Evolutionary conservation across 30 jellyfish, hydroid and myxozoan genomes (phyloP).

Genomic region (Haliclystus octoradiatus): DNA sequence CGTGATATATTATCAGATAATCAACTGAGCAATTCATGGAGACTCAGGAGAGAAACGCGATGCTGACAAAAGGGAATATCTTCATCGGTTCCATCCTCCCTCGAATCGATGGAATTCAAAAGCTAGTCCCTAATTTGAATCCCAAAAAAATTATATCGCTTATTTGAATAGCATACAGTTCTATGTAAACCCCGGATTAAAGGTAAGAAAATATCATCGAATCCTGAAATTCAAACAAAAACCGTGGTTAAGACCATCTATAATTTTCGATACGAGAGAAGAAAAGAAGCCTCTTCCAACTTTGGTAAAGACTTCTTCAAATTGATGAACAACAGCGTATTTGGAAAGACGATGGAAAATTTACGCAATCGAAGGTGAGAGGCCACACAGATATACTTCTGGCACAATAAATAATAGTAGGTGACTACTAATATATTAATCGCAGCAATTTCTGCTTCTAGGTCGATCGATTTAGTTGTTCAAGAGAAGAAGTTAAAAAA

Average conservation of each 20-base stretch:
- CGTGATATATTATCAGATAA: constrained; percentile 17
- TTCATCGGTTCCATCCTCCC: too few relatives aligned
- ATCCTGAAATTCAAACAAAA: constrained; percentile 36
- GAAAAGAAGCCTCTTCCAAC: constrained; percentile 13
- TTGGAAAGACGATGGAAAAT: constrained; percentile 65
- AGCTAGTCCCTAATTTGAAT: constrained; percentile 33
- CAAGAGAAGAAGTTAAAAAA: too few relatives aligned
- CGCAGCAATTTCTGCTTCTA: too few relatives aligned
- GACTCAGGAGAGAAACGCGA: too few relatives aligned
- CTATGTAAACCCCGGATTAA: constrained; percentile 20
- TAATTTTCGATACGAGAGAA: constrained; percentile 24
- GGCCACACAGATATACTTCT: too few relatives aligned
- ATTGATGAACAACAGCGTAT: constrained; percentile 40
- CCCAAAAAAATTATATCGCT: constrained; percentile 32
- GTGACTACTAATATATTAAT: too few relatives aligned
- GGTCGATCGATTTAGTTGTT: too few relatives aligned
- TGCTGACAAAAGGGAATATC: constrained; percentile 11
- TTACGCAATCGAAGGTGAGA: constrained; percentile 32
- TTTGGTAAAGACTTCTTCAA: constrained; percentile 52
- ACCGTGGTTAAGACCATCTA: constrained; percentile 27
- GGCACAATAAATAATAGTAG: too few relatives aligned
- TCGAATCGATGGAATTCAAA: too few relatives aligned
- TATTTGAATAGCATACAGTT: constrained; percentile 34
- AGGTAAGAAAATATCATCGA: constrained; percentile 30
- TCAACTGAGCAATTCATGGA: not conserved